These are phyloP conservation scores for Rhyzopertha dominica DNA, from an alignment of 1,140 invertebrate genomes.

Conservation along the genomic window DNA sequence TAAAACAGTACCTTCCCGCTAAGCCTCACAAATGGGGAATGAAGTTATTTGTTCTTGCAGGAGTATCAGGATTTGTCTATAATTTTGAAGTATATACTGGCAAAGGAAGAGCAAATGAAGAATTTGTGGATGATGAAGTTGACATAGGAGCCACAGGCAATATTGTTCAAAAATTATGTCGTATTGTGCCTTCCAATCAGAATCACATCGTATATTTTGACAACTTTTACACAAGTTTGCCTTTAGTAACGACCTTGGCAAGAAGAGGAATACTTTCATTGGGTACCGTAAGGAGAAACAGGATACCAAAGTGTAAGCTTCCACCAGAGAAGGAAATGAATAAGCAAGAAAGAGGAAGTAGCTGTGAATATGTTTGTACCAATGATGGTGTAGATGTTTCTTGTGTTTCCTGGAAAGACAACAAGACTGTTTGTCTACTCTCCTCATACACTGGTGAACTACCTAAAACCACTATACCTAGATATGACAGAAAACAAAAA, in stretches of 20 bases:
- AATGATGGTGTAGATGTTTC: constrained; percentile 14
- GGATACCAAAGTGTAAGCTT: constrained; percentile 25
- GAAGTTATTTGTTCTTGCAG: constrained; percentile 32
- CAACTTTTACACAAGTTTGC: constrained; percentile 20
- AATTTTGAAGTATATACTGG: constrained; percentile 23
- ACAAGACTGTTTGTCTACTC: constrained; percentile 17
- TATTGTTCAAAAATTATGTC: constrained; percentile 17
- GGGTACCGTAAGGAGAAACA: constrained; percentile 24
- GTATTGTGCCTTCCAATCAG: constrained; percentile 12
- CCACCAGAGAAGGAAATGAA: constrained; percentile 20
- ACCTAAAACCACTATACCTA: constrained; percentile 6
- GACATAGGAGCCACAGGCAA: constrained; percentile 12
- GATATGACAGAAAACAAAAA: constrained; percentile 20
- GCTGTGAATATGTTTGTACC: constrained; percentile 45
- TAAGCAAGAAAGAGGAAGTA: constrained; percentile 11
- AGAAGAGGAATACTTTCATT: constrained; percentile 24
- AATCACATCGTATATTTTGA: constrained; percentile 20
- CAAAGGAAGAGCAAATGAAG: constrained; percentile 3
- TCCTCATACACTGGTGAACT: constrained; percentile 17
- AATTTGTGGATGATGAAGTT: constrained; percentile 7
- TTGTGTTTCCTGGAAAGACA: constrained; percentile 23
- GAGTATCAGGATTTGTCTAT: constrained; percentile 22
- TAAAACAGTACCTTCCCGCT: constrained; percentile 29
- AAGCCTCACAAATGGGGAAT: constrained; percentile 45
- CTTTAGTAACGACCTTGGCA: constrained; percentile 22